Evolutionary conservation across 30 jellyfish, hydroid and myxozoan genomes (phyloP), one percentile per base, ranked within the genome.

Genomic region (Cassiopea andromeda): DNA sequence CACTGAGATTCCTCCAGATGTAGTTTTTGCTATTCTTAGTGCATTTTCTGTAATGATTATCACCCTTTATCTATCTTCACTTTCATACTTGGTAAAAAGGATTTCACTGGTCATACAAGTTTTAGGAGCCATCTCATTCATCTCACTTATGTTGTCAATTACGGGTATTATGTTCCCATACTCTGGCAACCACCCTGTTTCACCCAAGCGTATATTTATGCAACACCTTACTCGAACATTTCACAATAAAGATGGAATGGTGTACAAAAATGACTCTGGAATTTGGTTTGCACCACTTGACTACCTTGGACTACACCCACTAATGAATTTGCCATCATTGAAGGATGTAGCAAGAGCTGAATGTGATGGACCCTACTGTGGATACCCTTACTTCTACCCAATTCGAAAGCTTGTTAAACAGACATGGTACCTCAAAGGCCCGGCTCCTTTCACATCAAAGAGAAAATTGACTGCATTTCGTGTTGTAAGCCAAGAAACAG

Each of bases 321-420:
- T 96, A 48, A 47, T 45, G 86, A 75, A 90, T 77, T 74, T 91
- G 1, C 92, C 95, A 18, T 59, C 87, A 57, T 91, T 81, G 85
- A 83, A 91, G 54, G 85, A 82, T 43, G 91, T 90, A 44, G 79
- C 91, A 44, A 60, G 47, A 38, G 93, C 89, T 4, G 90, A 82
- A 69, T 96, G 98, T 85, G 97, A 91, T 57, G 99, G 98, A n/a
- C 91, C 97, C 16, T 96, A 96, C 66, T 92, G 97, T 73, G 97
- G 98, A 1, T 89, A 58, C 60, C 99, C 99, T 1, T 89, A 86
- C 60, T 82, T 77, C 84, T 92, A 78, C 67, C 96, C 99, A 49
- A 88, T 91, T 80, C 19, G 96, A 48, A 75, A 68, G 48, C 72
- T 91, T 6, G 70, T 89, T 19, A 91, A 81, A 94, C 61, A 74